Base-by-base conservation (phyloP, 2,797 vertebrate species). In the Rhabdophis nuchalis region DNA sequence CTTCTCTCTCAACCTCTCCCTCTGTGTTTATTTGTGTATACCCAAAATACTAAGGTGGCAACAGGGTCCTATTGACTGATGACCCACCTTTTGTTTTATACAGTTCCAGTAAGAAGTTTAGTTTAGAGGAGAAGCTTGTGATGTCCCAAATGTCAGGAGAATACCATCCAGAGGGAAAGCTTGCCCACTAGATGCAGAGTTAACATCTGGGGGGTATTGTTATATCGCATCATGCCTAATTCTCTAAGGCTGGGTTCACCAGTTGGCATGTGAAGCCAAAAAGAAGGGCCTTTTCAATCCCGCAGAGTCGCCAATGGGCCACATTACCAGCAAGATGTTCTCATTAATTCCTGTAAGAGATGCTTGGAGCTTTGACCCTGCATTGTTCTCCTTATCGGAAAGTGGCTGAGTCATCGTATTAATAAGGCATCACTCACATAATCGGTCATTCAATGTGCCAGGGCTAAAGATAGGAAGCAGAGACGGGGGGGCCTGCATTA, bases 321-420 rank as follows among this genome's bases (percentile, higher is more conserved):
- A 96, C 95, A 96, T 97, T 94, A 96, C 96, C 91, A 96, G 96
- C 95, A 96, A 96, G 92, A 87, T 91, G 93, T 91, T 94, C 95
- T 97, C 94, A 95, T 96, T 96, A 95, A 96, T 98, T 98, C 98
- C 97, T 96, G 97, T 97, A 98, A 98, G 96, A 97, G 97, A 97
- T 97, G 97, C 92, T 61, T 94, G 94, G 95, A 94, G 92, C 90
- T 97, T 97, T 98, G 98, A 98, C 98, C 98, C 94, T 97, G 94
- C 97, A 96, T 97, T 97, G 95, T 92, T 93, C 94, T 95, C 61
- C 94, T 92, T 97, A 96, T 95, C 97, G 92, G 97, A 97, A 97
- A 97, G 96, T 96, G 96, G 95, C 96, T 97, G 96, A 97, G 97
- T 98, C 98, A 98, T 94, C 96, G 94, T 97, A 98, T 97, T 96